Evolutionary conservation across 1,140 invertebrate species (phyloP).

Genomic region (Euura lappo): DNA sequence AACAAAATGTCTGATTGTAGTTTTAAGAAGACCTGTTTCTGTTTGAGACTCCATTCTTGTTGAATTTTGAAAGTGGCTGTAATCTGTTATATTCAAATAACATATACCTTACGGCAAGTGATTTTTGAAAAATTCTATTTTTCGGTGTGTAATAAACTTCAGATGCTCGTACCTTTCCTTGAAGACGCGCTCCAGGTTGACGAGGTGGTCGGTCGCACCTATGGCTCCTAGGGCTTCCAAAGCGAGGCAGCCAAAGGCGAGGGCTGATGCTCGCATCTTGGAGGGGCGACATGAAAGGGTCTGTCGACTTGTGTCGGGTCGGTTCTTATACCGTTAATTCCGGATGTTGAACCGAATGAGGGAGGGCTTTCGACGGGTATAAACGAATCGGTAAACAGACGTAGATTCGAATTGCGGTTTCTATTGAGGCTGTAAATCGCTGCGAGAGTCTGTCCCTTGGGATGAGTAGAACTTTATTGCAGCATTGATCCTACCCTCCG

Average conservation of each 20-base stretch:
- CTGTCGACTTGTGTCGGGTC: not conserved
- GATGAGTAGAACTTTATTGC: too few species aligned
- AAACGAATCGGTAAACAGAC: not conserved
- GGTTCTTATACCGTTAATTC: not conserved
- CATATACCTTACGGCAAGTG: too few species aligned
- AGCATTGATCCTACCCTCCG: too few species aligned
- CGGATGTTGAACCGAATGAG: not conserved
- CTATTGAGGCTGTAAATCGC: constrained; percentile 2
- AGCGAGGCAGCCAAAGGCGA: not conserved
- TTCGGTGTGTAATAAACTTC: too few species aligned
- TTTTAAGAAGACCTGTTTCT: too few species aligned
- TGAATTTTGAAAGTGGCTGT: too few species aligned
- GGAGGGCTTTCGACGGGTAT: not conserved
- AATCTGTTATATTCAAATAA: too few species aligned
- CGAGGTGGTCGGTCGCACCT: not conserved
- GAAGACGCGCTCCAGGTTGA: constrained; percentile 50
- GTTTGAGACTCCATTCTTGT: too few species aligned
- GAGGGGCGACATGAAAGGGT: not conserved
- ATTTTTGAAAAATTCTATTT: too few species aligned
- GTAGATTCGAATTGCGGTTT: not conserved
- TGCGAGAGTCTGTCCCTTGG: not conserved
- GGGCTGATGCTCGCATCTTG: constrained; percentile 1
- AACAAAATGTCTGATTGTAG: too few species aligned
- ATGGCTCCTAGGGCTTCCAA: not conserved
- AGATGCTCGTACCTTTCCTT: constrained; percentile 46